Conservation (phyloP, 2,888 invertebrate species). For the Pollenia angustigena region DNA sequence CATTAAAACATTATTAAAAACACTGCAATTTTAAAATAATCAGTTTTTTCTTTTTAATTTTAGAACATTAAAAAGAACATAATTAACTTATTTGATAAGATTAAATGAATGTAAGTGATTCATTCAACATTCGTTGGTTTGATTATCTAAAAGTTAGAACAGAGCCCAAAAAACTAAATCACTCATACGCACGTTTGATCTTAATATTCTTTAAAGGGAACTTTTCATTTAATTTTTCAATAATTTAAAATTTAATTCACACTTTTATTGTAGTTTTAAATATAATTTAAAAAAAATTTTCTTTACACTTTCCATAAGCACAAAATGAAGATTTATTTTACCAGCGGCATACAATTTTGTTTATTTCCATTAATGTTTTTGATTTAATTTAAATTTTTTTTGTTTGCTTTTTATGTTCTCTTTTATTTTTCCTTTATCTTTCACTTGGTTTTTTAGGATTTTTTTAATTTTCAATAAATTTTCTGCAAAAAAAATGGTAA, state of each 20-base stretch:
- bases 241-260: constrained; percentile 55
- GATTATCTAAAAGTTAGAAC: constrained; percentile 4
- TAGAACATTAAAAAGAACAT: neutral
- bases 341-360: constrained; percentile 20
- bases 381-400: constrained; percentile 5
- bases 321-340: neutral
- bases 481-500: constrained; percentile 30
- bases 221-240: neutral
- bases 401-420: neutral
- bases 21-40: constrained; percentile 6
- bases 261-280: constrained; percentile 18
- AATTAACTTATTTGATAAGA: constrained; percentile 28
- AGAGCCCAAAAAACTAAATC: neutral
- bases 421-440: constrained; percentile 1
- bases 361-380: constrained; percentile 41
- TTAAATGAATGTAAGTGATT: constrained; percentile 18
- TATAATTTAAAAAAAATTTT: constrained; percentile 23
- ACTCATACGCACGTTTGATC: constrained; percentile 4
- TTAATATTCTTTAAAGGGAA: constrained; percentile 2
- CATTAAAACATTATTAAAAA: neutral
- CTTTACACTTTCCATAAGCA: constrained; percentile 19
- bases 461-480: constrained; percentile 31
- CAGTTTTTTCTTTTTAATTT: constrained; percentile 1
- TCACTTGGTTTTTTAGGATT: neutral
- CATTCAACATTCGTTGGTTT: neutral